phyloP scores from a whole-genome alignment of 2,797 vertebrate genomes.

The Malacoraja senta region DNA sequence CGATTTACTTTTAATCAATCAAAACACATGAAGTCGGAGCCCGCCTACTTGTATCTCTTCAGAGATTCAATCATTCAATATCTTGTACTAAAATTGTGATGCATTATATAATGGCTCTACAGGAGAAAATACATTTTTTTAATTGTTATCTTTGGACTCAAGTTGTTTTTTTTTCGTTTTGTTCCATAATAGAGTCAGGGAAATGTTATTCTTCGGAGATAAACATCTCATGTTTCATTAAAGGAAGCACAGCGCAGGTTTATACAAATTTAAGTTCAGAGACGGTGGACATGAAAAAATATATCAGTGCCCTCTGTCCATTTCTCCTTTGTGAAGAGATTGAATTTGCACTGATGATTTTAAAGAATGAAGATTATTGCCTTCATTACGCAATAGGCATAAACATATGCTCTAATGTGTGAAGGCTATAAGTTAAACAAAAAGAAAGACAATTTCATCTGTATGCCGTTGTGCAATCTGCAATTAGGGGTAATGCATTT shows the following conservation, averaged over 20 bases:
- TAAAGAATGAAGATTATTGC: background rate
- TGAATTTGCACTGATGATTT: background rate
- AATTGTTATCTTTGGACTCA: background rate
- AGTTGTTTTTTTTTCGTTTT: background rate
- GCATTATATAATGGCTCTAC: background rate
- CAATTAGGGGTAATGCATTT: slow-evolving; percentile 28
- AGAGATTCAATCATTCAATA: slow-evolving; percentile 15
- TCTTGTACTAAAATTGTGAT: background rate
- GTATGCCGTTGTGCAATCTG: slow-evolving; percentile 8
- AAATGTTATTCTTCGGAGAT: background rate
- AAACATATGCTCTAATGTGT: background rate
- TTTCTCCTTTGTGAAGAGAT: background rate
- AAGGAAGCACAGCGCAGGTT: background rate
- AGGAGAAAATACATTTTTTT: background rate
- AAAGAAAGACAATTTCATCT: slow-evolving; percentile 12
- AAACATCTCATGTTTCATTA: background rate
- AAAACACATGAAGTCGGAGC: slow-evolving; percentile 26
- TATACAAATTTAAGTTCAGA: background rate
- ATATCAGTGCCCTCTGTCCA: background rate
- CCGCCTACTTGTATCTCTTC: background rate
- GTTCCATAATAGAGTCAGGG: background rate
- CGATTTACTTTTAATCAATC: slow-evolving; percentile 39
- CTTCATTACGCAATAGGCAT: background rate
- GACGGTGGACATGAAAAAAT: background rate
- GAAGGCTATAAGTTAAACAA: background rate